Percentiles rank a stretch among this genome's conserved stretches.
Evolutionary conservation across 1,140 invertebrate genomes (phyloP).

Genomic region (Drosophila lacertosa): DNA sequence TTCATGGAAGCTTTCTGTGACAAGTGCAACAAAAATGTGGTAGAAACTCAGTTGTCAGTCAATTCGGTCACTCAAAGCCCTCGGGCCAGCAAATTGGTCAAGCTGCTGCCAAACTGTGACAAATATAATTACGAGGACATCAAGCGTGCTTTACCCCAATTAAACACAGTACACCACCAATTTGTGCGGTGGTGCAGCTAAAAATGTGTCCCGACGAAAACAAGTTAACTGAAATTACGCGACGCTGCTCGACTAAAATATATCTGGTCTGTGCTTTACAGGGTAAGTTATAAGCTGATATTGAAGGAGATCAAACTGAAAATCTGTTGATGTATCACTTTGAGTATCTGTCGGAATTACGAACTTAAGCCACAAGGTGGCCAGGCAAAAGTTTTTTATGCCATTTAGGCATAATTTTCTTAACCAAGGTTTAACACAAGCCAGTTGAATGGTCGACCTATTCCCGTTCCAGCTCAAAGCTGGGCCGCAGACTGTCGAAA

Average conservation of each 20-base stretch:
- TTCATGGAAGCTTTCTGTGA: too few relatives aligned
- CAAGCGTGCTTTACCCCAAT: slow-evolving; percentile 21
- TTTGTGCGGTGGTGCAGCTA: slow-evolving; percentile 5
- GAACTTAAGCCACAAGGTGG: slow-evolving; percentile 6
- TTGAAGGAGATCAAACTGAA: slow-evolving; percentile 41
- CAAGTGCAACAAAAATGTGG: too few relatives aligned
- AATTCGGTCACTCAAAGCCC: background rate
- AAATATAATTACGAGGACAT: slow-evolving; percentile 34
- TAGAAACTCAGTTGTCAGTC: too few relatives aligned
- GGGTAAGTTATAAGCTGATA: slow-evolving; percentile 29
- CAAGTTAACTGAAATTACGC: background rate
- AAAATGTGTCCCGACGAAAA: background rate
- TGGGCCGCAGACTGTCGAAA: slow-evolving; percentile 30
- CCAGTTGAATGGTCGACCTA: background rate
- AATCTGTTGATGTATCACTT: slow-evolving; percentile 70
- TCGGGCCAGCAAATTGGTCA: slow-evolving; percentile 18
- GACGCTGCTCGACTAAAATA: background rate
- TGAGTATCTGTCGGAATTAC: slow-evolving; percentile 4
- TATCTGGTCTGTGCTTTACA: background rate
- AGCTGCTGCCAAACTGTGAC: slow-evolving; percentile 8
- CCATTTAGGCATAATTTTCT: slow-evolving; percentile 76
- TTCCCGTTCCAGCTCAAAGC: slow-evolving; percentile 27
- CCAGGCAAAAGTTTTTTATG: slow-evolving; percentile 62
- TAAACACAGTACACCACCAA: background rate
- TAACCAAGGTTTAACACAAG: slow-evolving; percentile 37